Evolutionary conservation across 1,140 invertebrate genomes (phyloP).

Genomic region (Ceratina australensis): DNA sequence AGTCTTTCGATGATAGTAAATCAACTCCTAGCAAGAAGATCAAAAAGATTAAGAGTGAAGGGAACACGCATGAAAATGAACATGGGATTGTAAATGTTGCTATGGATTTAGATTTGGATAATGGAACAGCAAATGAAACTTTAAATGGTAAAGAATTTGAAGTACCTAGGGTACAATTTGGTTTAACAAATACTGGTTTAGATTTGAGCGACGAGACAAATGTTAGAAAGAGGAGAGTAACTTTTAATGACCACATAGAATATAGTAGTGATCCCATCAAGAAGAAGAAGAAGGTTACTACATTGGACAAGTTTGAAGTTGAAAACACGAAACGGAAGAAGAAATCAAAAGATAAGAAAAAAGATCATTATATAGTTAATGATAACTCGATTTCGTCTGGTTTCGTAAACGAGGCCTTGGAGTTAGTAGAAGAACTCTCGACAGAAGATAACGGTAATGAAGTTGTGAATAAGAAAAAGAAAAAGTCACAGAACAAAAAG

Average conservation of each 20-base stretch:
- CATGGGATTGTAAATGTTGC: conserved; percentile 64
- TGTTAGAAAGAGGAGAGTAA: conserved; percentile 70
- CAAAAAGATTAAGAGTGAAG: conserved; percentile 41
- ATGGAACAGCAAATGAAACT: conserved; percentile 18
- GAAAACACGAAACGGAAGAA: conserved; percentile 53
- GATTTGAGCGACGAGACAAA: conserved; percentile 71
- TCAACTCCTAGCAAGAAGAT: neutral
- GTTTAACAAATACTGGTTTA: conserved; percentile 71
- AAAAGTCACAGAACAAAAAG: neutral
- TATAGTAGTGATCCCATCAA: conserved; percentile 69
- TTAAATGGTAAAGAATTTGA: conserved; percentile 67
- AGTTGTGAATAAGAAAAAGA: neutral
- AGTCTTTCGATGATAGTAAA: conserved; percentile 11
- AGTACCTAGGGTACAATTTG: conserved; percentile 66
- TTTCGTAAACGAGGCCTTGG: conserved; percentile 67
- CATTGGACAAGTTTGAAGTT: conserved; percentile 75
- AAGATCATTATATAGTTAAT: conserved; percentile 16
- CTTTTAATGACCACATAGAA: conserved; percentile 75
- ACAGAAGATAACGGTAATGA: conserved; percentile 58
- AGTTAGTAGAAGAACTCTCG: conserved; percentile 52
- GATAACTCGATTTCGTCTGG: conserved; percentile 1
- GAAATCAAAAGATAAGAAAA: conserved; percentile 66
- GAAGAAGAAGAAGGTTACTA: conserved; percentile 64
- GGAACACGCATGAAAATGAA: conserved; percentile 9
- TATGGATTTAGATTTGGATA: conserved; percentile 57